A percentile compares a stretch with the other conserved stretches of the same genome.
Conservation (phyloP, 1,140 invertebrate species). For the Bombus breviceps region DNA sequence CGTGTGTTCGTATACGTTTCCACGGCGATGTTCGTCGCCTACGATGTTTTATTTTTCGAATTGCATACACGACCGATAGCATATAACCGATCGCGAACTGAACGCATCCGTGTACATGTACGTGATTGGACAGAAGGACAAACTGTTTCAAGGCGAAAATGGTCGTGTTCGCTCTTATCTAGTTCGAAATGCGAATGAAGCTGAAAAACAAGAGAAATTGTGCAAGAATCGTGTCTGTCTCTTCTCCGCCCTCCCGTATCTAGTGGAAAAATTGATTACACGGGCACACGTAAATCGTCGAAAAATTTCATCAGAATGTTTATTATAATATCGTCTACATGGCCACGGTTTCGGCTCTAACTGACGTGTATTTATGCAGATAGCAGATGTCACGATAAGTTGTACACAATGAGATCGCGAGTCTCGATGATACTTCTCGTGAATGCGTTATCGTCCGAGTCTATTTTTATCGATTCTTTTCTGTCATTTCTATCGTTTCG, state of each 20-base stretch:
- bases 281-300: slow-evolving; percentile 1
- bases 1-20: neutral
- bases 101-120: neutral
- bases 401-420: neutral
- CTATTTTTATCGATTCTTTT: neutral
- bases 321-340: neutral
- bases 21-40: too few relatives aligned
- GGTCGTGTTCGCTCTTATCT: slow-evolving; percentile 17
- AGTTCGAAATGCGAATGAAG: neutral
- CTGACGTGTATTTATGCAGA: too few relatives aligned
- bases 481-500: neutral
- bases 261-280: slow-evolving; percentile 25
- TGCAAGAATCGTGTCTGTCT: neutral
- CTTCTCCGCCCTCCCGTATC: neutral
- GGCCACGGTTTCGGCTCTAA: neutral
- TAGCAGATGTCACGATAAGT: neutral
- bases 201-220: slow-evolving; percentile 20
- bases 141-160: neutral
- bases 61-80: neutral
- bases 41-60: neutral
- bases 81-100: neutral
- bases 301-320: slow-evolving; percentile 36
- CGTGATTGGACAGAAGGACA: neutral
- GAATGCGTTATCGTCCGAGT: neutral
- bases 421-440: neutral